Conservation (phyloP, 2,888 invertebrate species). For the Drosophila putrida region DNA sequence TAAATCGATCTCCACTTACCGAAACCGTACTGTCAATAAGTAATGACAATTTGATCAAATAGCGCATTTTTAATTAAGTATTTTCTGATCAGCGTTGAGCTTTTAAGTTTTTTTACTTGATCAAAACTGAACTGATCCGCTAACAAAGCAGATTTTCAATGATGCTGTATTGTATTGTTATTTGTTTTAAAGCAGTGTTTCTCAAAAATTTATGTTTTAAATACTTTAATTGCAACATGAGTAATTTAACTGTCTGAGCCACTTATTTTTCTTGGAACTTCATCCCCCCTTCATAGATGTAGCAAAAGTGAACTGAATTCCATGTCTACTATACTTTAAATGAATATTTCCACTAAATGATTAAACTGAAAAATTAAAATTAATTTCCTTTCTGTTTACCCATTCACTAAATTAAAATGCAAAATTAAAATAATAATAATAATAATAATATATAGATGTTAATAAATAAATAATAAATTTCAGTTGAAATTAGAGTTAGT, state of each 20-base stretch:
- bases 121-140: not conserved
- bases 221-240: too few relatives aligned
- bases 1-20: not conserved
- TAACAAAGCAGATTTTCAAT: not conserved
- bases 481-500: too few relatives aligned
- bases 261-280: too few relatives aligned
- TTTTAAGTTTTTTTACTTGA: not conserved
- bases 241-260: too few relatives aligned
- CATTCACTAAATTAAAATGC: too few relatives aligned
- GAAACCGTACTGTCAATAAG: constrained; percentile 1
- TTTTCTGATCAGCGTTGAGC: not conserved
- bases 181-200: too few relatives aligned
- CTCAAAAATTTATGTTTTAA: too few relatives aligned
- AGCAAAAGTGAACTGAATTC: not conserved
- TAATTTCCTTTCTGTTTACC: not conserved
- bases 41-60: constrained; percentile 8
- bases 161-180: not conserved
- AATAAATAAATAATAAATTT: not conserved
- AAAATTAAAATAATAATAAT: too few relatives aligned
- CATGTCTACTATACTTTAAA: not conserved
- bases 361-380: not conserved
- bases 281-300: too few relatives aligned
- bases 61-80: not conserved
- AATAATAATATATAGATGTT: too few relatives aligned
- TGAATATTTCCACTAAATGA: too few relatives aligned